phyloP scores from a whole-genome alignment of 2,113 vertebrate genomes.

The Catharus fuscescens region DNA sequence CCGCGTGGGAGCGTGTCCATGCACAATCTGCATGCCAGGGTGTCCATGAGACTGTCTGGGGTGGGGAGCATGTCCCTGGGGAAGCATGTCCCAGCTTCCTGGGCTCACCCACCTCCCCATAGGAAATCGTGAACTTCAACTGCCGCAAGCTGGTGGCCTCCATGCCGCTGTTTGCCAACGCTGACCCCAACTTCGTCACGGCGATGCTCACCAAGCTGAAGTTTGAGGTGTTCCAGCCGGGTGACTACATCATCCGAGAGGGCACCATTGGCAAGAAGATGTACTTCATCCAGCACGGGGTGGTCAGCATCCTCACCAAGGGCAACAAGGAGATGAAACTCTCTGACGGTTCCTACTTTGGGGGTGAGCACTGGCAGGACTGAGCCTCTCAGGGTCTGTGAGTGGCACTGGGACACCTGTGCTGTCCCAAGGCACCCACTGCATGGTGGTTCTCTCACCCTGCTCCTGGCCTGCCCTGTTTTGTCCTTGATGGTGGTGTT shows the following conservation, averaged over 20 bases:
- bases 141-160: conserved; percentile 97
- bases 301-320: conserved; percentile 91
- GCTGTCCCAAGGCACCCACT: background rate
- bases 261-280: conserved; percentile 98
- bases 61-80: background rate
- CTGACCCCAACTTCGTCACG: conserved; percentile 96
- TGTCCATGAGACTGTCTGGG: background rate
- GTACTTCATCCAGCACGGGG: conserved; percentile 98
- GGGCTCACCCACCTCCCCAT: background rate
- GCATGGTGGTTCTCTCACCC: fast-evolving
- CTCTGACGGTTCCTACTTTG: conserved; percentile 94
- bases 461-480: background rate
- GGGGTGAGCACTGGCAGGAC: conserved; percentile 74
- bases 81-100: fast-evolving
- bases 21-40: background rate
- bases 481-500: fast-evolving
- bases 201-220: conserved; percentile 97
- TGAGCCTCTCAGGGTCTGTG: fast-evolving
- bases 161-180: conserved; percentile 97
- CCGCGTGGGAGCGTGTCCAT: fast-evolving
- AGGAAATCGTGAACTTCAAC: conserved; percentile 98
- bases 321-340: conserved; percentile 97
- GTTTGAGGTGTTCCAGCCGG: conserved; percentile 96
- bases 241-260: conserved; percentile 92
- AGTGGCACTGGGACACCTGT: fast-evolving